Conservation (phyloP, 2,797 vertebrate species). For the Schizopygopsis pylzovi region DNA sequence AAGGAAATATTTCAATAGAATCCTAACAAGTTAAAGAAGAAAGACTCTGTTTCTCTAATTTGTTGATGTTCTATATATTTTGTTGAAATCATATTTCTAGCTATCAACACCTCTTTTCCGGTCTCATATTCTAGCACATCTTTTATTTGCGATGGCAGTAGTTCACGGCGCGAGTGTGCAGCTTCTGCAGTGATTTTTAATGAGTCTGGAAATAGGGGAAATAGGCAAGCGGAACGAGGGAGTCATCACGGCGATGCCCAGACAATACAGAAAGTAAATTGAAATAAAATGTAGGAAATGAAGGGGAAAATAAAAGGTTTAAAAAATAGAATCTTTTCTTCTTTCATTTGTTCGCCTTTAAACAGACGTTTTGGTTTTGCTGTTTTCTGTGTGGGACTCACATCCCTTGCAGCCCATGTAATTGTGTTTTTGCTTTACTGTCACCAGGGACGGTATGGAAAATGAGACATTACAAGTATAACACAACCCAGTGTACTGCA, state of each 20-base stretch:
- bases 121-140: background rate
- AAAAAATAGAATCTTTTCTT: background rate
- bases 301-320: background rate
- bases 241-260: background rate
- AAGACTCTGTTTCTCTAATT: background rate
- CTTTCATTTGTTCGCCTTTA: background rate
- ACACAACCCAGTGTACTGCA: background rate
- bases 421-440: conserved; percentile 28
- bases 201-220: conserved; percentile 1
- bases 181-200: conserved; percentile 5
- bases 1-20: background rate
- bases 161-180: background rate
- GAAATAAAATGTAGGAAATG: conserved; percentile 29
- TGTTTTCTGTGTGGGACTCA: conserved; percentile 8
- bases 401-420: conserved; percentile 18
- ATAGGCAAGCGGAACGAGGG: background rate
- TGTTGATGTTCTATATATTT: background rate
- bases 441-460: conserved; percentile 10
- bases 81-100: background rate
- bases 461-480: conserved; percentile 29
- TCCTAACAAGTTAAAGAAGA: background rate
- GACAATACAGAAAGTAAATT: background rate
- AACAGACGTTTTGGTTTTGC: conserved; percentile 21
- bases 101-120: background rate
- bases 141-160: background rate